These are phyloP conservation scores for Paraescarpia echinospica DNA, from an alignment of 1,140 invertebrate genomes.

Conservation along the genomic window DNA sequence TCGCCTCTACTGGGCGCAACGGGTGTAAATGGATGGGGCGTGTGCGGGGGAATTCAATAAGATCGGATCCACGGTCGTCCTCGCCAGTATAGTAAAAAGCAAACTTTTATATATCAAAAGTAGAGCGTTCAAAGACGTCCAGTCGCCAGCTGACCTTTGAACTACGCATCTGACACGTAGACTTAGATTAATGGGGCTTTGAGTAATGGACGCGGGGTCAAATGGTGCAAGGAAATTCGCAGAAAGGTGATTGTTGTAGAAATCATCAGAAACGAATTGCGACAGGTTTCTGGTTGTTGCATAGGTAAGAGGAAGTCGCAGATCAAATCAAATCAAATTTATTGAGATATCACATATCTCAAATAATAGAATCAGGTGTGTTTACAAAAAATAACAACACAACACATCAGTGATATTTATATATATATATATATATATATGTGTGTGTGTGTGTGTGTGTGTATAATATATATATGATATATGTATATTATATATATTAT, in stretches of 20 bases:
- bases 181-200: not conserved
- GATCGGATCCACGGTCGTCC: not conserved
- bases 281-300: not conserved
- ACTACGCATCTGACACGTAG: not conserved
- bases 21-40: not conserved
- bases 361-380: no score
- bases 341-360: no score
- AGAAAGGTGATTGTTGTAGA: not conserved
- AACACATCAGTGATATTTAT: no score
- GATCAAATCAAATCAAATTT: no score
- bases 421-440: no score
- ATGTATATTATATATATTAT: no score
- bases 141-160: not conserved
- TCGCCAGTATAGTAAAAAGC: not conserved
- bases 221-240: not conserved
- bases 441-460: no score
- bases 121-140: not conserved
- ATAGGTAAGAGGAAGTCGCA: not conserved
- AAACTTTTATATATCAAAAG: constrained; percentile 2
- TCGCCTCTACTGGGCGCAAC: not conserved
- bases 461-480: no score
- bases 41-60: not conserved
- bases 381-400: no score
- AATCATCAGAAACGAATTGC: not conserved
- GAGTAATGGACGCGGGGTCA: not conserved